Evolutionary conservation across 2,113 vertebrate genomes (phyloP).

Genomic region (Cervus canadensis): DNA sequence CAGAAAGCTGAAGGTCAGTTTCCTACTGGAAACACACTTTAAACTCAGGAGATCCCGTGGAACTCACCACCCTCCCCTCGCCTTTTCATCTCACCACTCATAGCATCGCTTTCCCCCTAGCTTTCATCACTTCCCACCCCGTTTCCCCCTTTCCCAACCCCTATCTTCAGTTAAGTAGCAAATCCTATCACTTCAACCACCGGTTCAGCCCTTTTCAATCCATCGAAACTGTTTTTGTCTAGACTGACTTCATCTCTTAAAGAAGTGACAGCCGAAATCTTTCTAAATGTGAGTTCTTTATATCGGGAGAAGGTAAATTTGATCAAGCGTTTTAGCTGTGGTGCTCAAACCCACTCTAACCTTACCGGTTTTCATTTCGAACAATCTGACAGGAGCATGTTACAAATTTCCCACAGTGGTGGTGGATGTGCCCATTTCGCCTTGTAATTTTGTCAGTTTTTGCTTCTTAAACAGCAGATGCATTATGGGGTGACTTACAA

Average conservation of each 20-base stretch:
- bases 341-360: neutral
- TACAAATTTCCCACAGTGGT: neutral
- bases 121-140: neutral
- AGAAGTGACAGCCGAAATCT: neutral
- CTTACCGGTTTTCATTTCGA: neutral
- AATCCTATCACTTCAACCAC: neutral
- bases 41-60: neutral
- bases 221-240: neutral
- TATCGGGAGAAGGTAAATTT: neutral
- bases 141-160: fast-evolving
- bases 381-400: neutral
- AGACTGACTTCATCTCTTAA: neutral
- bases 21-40: neutral
- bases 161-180: neutral
- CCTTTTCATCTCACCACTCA: neutral
- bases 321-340: neutral
- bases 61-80: neutral
- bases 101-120: fast-evolving
- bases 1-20: neutral
- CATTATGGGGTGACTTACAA: neutral
- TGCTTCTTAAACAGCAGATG: neutral
- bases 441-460: neutral
- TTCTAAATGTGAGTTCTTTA: neutral
- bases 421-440: neutral
- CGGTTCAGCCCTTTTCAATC: neutral